A percentile compares a stretch with the other conserved stretches of the same genome.
phyloP scores from a whole-genome alignment of 2,113 vertebrate species.

The Chionis minor region DNA sequence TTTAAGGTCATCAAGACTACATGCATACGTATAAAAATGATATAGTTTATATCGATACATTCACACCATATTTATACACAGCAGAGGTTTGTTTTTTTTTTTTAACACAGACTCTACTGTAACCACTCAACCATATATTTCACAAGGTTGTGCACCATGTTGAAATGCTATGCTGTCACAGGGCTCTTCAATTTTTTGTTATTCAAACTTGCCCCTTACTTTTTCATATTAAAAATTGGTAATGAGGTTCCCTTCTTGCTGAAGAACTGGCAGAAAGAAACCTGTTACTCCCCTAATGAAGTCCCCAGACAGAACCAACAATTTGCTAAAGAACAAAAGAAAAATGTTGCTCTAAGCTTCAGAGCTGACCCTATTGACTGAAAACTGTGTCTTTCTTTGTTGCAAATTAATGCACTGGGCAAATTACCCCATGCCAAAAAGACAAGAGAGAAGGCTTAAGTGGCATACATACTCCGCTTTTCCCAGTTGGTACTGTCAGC shows the following conservation, averaged over 20 bases:
- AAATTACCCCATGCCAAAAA: conserved; percentile 1
- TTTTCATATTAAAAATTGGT: conserved; percentile 27
- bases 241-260: conserved; percentile 4
- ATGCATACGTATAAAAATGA: neutral
- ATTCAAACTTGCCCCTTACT: neutral
- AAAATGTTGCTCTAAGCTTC: conserved; percentile 11
- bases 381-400: conserved; percentile 16
- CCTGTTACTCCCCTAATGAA: conserved; percentile 34
- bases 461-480: neutral
- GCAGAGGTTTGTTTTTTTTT: neutral
- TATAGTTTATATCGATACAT: neutral
- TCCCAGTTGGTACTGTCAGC: neutral
- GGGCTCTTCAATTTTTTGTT: neutral
- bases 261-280: conserved; percentile 13
- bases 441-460: conserved; percentile 4
- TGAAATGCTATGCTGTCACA: neutral
- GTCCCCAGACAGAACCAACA: neutral
- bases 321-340: conserved; percentile 12
- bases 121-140: neutral
- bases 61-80: neutral
- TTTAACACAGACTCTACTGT: neutral
- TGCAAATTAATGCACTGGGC: conserved; percentile 7
- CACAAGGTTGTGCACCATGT: neutral
- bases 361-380: neutral
- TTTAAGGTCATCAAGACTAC: neutral